phyloP scores from a whole-genome alignment of 2,888 invertebrate genomes.

The Pachycephus smyrnensis region DNA sequence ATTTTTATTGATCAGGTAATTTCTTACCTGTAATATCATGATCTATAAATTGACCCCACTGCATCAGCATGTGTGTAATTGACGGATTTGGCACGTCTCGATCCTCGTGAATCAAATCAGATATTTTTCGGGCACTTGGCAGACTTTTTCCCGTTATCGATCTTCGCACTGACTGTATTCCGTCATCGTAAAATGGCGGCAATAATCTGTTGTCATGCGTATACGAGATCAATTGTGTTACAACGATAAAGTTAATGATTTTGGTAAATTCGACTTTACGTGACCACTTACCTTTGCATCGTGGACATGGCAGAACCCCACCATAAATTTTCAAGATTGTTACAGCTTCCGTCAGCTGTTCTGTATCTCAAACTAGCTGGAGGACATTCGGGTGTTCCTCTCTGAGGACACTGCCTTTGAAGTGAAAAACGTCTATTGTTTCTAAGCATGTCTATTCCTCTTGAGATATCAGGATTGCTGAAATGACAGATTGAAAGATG shows the following conservation, averaged over 20 bases:
- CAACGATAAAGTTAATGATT: not conserved
- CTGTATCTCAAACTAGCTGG: conserved; percentile 77
- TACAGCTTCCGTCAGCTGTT: conserved; percentile 90
- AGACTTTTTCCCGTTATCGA: conserved; percentile 74
- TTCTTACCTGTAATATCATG: conserved; percentile 80
- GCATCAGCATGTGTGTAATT: conserved; percentile 85
- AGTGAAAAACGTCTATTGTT: conserved; percentile 65
- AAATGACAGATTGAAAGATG: not conserved
- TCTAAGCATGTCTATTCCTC: conserved; percentile 38
- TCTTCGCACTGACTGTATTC: conserved; percentile 71
- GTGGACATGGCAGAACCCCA: conserved; percentile 88
- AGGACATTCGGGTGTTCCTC: conserved; percentile 77
- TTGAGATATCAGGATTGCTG: conserved; percentile 49
- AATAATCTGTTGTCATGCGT: conserved; percentile 71
- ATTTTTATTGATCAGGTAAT: conserved; percentile 10
- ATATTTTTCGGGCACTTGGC: conserved; percentile 83
- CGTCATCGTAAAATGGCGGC: conserved; percentile 86
- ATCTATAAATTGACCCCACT: conserved; percentile 93
- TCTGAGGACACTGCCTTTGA: conserved; percentile 76
- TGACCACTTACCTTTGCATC: conserved; percentile 71
- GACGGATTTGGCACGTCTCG: conserved; percentile 75
- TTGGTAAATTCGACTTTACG: not conserved
- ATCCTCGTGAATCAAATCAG: conserved; percentile 75
- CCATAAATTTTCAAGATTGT: conserved; percentile 81
- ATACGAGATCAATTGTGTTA: not conserved